These are phyloP conservation scores for Ahaetulla prasina DNA, from an alignment of 2,113 vertebrate species.

Conservation along the genomic window DNA sequence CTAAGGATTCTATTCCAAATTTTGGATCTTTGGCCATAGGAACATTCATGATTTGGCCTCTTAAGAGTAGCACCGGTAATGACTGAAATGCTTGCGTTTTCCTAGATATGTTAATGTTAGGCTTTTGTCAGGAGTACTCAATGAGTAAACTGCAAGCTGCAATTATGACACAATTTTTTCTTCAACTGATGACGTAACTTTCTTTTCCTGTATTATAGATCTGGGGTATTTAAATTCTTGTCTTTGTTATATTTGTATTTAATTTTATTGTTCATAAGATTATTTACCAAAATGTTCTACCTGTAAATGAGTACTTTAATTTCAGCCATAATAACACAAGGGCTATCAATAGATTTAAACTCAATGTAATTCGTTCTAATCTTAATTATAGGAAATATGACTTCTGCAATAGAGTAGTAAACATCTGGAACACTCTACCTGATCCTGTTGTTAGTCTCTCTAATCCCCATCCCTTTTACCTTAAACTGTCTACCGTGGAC, in stretches of 20 bases:
- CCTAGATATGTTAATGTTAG: not conserved
- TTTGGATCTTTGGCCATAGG: not conserved
- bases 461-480: no score
- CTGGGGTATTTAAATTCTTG: not conserved
- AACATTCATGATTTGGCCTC: not conserved
- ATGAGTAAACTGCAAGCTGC: not conserved
- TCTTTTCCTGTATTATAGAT: not conserved
- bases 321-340: no score
- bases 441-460: no score
- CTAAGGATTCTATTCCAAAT: not conserved
- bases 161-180: not conserved
- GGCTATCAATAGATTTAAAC: no score
- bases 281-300: no score
- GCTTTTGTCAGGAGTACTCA: not conserved
- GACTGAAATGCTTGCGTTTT: not conserved
- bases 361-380: no score
- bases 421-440: no score
- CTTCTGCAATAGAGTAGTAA: no score
- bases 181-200: not conserved
- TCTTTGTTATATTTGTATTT: not conserved
- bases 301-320: no score
- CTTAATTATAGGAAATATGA: no score
- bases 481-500: no score
- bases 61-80: not conserved
- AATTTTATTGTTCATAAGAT: no score